These are phyloP conservation scores for Cryptocephalus moraei DNA, from an alignment of 2,888 invertebrate species.

Conservation along the genomic window DNA sequence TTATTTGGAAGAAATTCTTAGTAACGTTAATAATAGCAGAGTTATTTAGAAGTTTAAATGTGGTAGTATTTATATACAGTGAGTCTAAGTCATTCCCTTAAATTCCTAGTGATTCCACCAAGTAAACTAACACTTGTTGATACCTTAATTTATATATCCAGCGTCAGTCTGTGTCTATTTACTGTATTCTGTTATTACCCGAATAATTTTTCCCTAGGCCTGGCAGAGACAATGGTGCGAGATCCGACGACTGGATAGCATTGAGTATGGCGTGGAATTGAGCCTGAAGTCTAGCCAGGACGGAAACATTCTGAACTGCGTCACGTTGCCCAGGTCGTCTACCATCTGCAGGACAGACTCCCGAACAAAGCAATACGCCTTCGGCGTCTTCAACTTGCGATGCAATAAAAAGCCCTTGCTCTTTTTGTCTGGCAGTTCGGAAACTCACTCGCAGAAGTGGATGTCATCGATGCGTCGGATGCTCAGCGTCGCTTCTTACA, in stretches of 20 bases:
- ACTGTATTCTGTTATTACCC: too few species aligned
- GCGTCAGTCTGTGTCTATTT: too few species aligned
- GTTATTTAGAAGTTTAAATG: too few species aligned
- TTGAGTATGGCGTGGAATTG: slow-evolving; percentile 44
- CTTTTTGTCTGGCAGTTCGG: slow-evolving; percentile 52
- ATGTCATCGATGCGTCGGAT: slow-evolving; percentile 52
- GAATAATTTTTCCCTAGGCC: slow-evolving; percentile 35
- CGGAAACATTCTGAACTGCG: slow-evolving; percentile 33
- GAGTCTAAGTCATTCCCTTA: too few species aligned
- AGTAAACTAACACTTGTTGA: too few species aligned
- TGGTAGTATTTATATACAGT: too few species aligned
- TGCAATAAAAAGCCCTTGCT: slow-evolving; percentile 51
- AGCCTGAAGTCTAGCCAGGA: slow-evolving; percentile 44
- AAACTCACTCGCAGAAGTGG: slow-evolving; percentile 58
- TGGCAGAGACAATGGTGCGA: slow-evolving; percentile 60
- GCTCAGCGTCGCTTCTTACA: slow-evolving; percentile 36
- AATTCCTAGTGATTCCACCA: too few species aligned
- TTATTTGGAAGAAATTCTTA: too few species aligned
- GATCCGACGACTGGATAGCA: slow-evolving; percentile 45
- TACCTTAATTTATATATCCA: too few species aligned
- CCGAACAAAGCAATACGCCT: slow-evolving; percentile 55
- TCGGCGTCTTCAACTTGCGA: slow-evolving; percentile 52
- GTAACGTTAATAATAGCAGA: too few species aligned
- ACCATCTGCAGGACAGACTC: slow-evolving; percentile 55
- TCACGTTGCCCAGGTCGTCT: slow-evolving; percentile 49